phyloP scores from a whole-genome alignment of 2,888 invertebrate genomes.

The Theretra japonica region DNA sequence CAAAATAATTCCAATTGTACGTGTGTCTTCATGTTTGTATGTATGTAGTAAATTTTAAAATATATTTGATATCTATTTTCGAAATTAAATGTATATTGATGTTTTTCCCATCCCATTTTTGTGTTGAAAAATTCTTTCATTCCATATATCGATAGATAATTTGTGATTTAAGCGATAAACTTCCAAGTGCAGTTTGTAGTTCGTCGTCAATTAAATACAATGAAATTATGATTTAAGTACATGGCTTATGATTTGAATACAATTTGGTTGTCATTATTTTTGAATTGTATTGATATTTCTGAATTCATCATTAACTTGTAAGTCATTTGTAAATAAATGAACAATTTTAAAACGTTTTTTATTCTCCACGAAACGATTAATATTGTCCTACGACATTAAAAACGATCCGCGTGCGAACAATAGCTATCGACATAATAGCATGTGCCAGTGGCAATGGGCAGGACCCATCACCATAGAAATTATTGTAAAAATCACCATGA shows the following conservation, averaged over 20 bases:
- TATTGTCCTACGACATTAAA: no score
- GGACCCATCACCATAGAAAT: no score
- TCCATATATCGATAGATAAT: constrained; percentile 15
- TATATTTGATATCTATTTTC: neutral
- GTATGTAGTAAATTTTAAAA: neutral
- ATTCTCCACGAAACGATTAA: neutral
- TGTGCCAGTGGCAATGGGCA: neutral
- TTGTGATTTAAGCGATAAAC: neutral
- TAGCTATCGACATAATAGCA: neutral
- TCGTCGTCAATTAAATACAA: constrained; percentile 22
- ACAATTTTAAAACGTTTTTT: constrained; percentile 43
- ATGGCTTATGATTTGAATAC: constrained; percentile 20
- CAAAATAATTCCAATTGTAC: neutral
- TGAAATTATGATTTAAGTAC: constrained; percentile 16
- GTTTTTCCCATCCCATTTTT: neutral
- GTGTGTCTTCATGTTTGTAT: neutral
- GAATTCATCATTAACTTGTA: constrained; percentile 41
- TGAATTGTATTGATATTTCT: constrained; percentile 41
- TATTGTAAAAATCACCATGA: no score
- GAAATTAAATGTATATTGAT: neutral
- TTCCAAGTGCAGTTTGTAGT: constrained; percentile 13
- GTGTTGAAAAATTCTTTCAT: constrained; percentile 12
- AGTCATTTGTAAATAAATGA: constrained; percentile 66
- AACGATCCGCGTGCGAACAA: no score
- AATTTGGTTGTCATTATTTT: constrained; percentile 36